Conservation (phyloP, 2,888 invertebrate species). For the Gastrophysa polygoni region DNA sequence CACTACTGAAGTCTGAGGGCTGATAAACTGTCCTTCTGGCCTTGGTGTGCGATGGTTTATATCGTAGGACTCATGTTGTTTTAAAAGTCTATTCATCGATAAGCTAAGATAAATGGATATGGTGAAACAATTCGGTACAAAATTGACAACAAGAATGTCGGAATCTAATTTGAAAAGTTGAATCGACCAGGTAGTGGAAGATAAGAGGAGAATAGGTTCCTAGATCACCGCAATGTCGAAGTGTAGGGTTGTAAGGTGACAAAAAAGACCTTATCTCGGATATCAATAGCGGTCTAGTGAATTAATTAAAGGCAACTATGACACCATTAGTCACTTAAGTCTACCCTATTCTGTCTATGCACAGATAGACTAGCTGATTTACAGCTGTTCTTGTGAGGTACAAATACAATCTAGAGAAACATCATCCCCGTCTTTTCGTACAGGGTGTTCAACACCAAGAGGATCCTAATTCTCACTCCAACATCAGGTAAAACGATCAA, state of each 20-base stretch:
- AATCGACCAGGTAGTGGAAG: not conserved
- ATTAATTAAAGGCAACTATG: slow-evolving; percentile 55
- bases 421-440: not conserved
- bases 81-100: not conserved
- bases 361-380: slow-evolving; percentile 52
- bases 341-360: slow-evolving; percentile 48
- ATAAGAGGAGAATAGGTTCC: slow-evolving; percentile 27
- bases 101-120: slow-evolving; percentile 15
- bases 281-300: slow-evolving; percentile 53
- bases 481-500: too few relatives aligned
- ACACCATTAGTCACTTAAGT: slow-evolving; percentile 55
- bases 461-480: not conserved
- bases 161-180: slow-evolving; percentile 38
- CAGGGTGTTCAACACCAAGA: not conserved
- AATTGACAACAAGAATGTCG: slow-evolving; percentile 30
- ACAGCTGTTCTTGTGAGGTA: slow-evolving; percentile 46
- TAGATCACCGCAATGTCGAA: not conserved
- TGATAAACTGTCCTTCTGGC: too few relatives aligned
- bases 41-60: not conserved
- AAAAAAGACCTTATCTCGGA: slow-evolving; percentile 48
- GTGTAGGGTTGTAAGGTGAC: not conserved
- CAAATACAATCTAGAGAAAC: slow-evolving; percentile 19
- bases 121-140: slow-evolving; percentile 18
- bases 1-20: too few relatives aligned
- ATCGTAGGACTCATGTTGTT: not conserved